These are phyloP conservation scores for Himalopsyche japonica DNA, from an alignment of 2,888 invertebrate genomes.

Conservation along the genomic window DNA sequence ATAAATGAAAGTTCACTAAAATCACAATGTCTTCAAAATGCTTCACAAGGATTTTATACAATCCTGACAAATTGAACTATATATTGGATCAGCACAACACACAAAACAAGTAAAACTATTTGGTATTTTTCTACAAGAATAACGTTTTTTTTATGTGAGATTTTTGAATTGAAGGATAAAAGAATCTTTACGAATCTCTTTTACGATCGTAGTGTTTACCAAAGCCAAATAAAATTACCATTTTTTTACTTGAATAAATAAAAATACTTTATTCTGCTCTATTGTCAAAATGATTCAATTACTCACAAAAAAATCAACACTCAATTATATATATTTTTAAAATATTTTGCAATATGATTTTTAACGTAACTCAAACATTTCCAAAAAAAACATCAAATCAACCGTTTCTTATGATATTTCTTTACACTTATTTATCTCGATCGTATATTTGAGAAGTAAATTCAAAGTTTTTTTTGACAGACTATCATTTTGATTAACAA, in stretches of 20 bases:
- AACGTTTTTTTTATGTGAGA: background rate
- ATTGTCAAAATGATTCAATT: too few relatives aligned
- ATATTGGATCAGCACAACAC: background rate
- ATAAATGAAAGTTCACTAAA: background rate
- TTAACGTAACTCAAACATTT: too few relatives aligned
- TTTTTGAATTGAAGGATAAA: background rate
- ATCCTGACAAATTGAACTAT: background rate
- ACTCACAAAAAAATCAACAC: too few relatives aligned
- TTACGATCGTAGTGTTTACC: background rate
- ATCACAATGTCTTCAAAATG: background rate
- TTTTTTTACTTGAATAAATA: background rate
- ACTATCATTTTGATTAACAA: too few relatives aligned
- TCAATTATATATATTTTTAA: too few relatives aligned
- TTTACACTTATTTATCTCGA: too few relatives aligned
- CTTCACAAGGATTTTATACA: background rate
- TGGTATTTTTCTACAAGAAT: background rate
- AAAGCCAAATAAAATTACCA: background rate
- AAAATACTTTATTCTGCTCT: background rate
- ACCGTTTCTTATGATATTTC: too few relatives aligned
- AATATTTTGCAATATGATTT: too few relatives aligned
- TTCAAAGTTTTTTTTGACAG: too few relatives aligned
- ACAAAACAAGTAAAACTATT: background rate
- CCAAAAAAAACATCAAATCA: too few relatives aligned
- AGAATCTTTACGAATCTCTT: background rate
- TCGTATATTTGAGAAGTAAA: too few relatives aligned